Conservation (phyloP, 1,140 invertebrate species). For the Littorina saxatilis region DNA sequence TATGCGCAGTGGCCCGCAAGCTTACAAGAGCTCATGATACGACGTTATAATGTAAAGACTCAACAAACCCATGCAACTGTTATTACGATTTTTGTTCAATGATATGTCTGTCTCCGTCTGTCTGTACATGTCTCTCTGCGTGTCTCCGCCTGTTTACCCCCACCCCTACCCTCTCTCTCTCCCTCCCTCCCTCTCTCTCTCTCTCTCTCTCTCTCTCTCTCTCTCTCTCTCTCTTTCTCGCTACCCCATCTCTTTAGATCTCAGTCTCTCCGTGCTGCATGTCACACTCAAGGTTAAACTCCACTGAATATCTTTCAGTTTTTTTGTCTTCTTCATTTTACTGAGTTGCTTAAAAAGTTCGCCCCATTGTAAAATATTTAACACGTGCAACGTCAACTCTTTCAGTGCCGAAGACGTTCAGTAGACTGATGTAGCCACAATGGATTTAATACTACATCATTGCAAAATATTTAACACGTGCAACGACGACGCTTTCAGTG, state of each 20-base stretch:
- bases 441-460: constrained; percentile 41
- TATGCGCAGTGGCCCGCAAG: too few relatives aligned
- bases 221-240: constrained; percentile 18
- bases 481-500: neutral
- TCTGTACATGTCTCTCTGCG: too few relatives aligned
- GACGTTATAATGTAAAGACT: too few relatives aligned
- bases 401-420: neutral
- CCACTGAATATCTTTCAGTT: neutral
- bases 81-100: too few relatives aligned
- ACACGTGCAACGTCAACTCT: neutral
- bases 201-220: constrained; percentile 16
- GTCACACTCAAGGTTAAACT: neutral
- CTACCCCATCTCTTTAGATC: neutral
- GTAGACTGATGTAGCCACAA: too few relatives aligned
- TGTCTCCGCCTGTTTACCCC: too few relatives aligned
- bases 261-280: neutral
- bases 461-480: constrained; percentile 39
- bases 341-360: neutral
- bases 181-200: too few relatives aligned
- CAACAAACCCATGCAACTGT: too few relatives aligned
- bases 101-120: too few relatives aligned
- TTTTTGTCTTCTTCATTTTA: neutral
- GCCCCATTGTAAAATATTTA: neutral
- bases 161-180: too few relatives aligned
- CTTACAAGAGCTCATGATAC: too few relatives aligned